Base-by-base conservation (phyloP, 2,888 invertebrate genomes). In the Smittia sp. region DNA sequence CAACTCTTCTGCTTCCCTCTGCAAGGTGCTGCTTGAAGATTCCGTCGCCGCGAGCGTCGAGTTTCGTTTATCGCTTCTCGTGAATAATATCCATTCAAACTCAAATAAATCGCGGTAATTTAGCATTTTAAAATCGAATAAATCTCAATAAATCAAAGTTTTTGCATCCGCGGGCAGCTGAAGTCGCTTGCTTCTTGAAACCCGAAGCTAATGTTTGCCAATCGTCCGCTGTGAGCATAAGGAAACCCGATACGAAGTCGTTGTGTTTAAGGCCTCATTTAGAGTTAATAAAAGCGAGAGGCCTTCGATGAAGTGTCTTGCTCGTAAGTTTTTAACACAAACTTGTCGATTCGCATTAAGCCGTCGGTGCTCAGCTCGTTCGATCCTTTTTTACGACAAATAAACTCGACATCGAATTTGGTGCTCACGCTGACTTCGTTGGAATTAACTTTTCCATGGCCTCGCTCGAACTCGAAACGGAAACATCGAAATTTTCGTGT, bases 401-500 rank as follows among this genome's bases (percentile, higher is more conserved):
- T 22, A 58, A 22, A 22, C 6, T 7, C 39, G 11, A 39, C 39
- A 39, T 11, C 39, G 11, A 9, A 7, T 20, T 58, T 15, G 4
- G 13, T 58, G 20, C 4, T 58, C 58, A 58, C 58, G 58, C 58
- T 58, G 58, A 58, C 13, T 58, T 58, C 58, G 2, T 22, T 15
- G 58, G 15, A 58, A 24, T 58, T 22, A 20, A 20, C 15, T 58
- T 22, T 18, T 22, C 7, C 22, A 18, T 58, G 46, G 46, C 46
- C 15, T 46, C 11, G 46, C 13, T 58, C 18, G 24, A 22, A n/a
- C 24, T 58, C 4, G 24, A n/a, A 46, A 46, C 24, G 58, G 52
- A 46, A 46, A 58, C 9, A 72, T n/a, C n/a, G n/a, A 18, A 25
- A 58, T 38, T 27, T 18, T 62, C 62, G 39, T 72, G 72, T 39